phyloP scores from a whole-genome alignment of 2,888 invertebrate species.

The Agrochola lota region DNA sequence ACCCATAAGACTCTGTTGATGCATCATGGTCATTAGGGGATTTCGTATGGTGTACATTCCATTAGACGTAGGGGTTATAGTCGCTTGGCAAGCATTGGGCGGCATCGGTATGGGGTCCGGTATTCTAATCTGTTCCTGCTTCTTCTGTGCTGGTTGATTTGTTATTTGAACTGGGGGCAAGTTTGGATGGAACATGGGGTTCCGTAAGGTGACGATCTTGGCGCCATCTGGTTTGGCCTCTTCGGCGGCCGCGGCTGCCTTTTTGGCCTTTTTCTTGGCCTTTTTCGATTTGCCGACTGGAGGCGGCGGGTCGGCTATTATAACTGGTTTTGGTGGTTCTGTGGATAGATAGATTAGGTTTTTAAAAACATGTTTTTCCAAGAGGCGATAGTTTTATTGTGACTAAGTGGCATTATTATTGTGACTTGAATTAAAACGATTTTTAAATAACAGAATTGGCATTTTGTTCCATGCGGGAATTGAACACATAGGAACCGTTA shows the following conservation, averaged over 20 bases:
- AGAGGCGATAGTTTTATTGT: too few species aligned
- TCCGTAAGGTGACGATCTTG: constrained; percentile 94
- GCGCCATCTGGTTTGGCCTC: constrained; percentile 82
- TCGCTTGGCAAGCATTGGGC: constrained; percentile 86
- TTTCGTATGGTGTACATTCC: constrained; percentile 96
- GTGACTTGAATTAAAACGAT: too few species aligned
- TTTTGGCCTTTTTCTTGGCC: constrained; percentile 87
- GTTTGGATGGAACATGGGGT: constrained; percentile 94
- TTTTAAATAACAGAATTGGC: too few species aligned
- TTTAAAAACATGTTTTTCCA: too few species aligned
- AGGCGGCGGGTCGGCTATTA: constrained; percentile 76
- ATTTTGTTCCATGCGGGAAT: too few species aligned
- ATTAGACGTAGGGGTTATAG: constrained; percentile 88
- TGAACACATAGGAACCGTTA: too few species aligned
- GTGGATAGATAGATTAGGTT: constrained; percentile 35
- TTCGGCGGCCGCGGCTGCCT: constrained; percentile 84
- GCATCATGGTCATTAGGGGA: constrained; percentile 91
- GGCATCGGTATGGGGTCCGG: constrained; percentile 89
- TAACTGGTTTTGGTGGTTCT: constrained; percentile 82
- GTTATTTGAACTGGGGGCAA: constrained; percentile 83
- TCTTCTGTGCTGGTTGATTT: constrained; percentile 75
- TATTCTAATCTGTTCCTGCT: constrained; percentile 81
- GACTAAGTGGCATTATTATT: too few species aligned
- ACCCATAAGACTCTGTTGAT: constrained; percentile 84
- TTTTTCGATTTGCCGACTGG: constrained; percentile 83